Evolutionary conservation across 1,140 invertebrate species (phyloP).

Genomic region (Nebria ingens): DNA sequence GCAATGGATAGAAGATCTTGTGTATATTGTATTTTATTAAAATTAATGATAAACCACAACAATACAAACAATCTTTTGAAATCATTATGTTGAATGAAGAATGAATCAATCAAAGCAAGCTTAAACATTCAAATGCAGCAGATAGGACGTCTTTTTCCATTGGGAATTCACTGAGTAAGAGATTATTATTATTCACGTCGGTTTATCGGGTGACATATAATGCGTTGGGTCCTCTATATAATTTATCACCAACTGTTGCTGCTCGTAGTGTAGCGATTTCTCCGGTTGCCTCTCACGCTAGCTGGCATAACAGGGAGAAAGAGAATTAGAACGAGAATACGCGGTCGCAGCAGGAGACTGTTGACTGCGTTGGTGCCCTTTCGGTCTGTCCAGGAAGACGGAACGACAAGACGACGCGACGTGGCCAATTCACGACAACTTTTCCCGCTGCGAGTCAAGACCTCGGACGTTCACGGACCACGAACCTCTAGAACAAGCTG

Average conservation of each 20-base stretch:
- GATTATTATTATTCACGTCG: no score
- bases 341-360: not conserved
- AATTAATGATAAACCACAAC: no score
- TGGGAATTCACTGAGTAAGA: no score
- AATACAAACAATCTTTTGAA: no score
- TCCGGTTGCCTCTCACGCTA: not conserved
- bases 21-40: no score
- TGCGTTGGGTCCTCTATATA: not conserved
- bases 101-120: no score
- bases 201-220: not conserved
- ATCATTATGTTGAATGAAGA: no score
- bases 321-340: not conserved
- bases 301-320: not conserved
- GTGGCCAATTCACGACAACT: no score
- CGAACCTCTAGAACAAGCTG: not conserved
- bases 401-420: not conserved
- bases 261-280: not conserved
- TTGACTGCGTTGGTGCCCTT: no score
- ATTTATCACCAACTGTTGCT: conserved; percentile 8
- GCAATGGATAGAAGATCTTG: no score
- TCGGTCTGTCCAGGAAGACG: not conserved
- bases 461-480: not conserved
- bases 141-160: no score
- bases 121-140: no score
- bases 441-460: not conserved